These are phyloP conservation scores for Grus americana DNA, from an alignment of 2,113 vertebrate species.

Conservation along the genomic window DNA sequence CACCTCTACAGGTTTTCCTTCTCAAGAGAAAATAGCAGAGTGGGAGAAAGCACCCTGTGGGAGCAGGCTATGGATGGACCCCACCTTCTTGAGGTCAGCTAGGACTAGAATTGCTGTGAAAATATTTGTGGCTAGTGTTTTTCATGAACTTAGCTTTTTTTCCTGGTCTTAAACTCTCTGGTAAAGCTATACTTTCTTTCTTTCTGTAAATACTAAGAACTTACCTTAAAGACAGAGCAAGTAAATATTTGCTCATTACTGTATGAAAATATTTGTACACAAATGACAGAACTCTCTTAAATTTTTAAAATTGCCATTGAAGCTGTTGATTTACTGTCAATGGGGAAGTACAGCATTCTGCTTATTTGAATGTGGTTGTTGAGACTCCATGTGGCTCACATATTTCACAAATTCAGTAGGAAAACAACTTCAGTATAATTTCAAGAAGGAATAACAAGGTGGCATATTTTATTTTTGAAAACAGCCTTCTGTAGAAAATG, in stretches of 20 bases:
- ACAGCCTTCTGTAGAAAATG: neutral
- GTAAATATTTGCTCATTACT: neutral
- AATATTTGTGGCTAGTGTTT: neutral
- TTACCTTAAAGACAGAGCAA: neutral
- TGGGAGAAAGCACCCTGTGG: neutral
- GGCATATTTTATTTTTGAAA: neutral
- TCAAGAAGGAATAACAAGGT: neutral
- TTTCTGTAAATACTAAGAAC: neutral
- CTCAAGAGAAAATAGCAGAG: neutral
- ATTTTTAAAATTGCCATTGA: neutral
- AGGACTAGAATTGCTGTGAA: neutral
- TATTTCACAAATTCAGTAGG: neutral
- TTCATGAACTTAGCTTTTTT: neutral
- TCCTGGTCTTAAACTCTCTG: neutral
- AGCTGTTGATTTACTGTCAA: neutral
- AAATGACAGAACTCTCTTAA: neutral
- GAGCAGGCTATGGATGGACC: neutral
- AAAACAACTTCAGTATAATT: neutral
- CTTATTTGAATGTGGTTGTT: neutral
- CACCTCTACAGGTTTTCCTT: neutral
- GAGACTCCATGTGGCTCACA: neutral
- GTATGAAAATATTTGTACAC: neutral
- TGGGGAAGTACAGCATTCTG: neutral
- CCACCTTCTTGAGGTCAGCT: neutral
- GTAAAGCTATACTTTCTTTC: neutral